Conservation (phyloP, 2,888 invertebrate genomes). For the Synergus itoensis region DNA sequence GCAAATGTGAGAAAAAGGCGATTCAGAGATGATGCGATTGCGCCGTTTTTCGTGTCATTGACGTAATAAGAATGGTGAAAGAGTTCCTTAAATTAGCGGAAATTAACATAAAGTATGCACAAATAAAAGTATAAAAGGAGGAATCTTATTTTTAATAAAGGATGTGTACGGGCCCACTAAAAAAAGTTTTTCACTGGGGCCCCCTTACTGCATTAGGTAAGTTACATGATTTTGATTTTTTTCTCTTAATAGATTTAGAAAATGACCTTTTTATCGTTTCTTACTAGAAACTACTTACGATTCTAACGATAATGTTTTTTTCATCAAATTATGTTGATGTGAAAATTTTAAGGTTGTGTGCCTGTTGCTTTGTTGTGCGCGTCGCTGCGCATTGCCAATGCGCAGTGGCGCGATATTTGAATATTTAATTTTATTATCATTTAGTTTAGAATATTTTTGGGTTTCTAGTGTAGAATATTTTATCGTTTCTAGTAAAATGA, state of each 20-base stretch:
- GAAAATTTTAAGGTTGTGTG: conserved; percentile 14
- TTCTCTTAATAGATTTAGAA: neutral
- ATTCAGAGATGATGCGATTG: neutral
- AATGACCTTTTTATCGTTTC: neutral
- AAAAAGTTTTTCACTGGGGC: conserved; percentile 35
- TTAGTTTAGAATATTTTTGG: neutral
- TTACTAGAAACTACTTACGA: neutral
- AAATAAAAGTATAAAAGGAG: conserved; percentile 17
- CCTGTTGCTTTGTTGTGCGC: neutral
- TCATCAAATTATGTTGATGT: neutral
- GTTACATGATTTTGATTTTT: neutral
- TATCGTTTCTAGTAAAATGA: neutral
- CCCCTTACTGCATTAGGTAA: conserved; percentile 22
- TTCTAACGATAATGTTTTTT: neutral
- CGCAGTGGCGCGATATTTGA: neutral
- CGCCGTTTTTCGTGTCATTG: neutral
- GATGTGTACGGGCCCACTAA: conserved; percentile 33
- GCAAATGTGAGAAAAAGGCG: neutral
- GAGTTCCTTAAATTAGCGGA: neutral
- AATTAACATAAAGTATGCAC: neutral
- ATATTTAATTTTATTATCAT: neutral
- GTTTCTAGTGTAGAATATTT: too few species aligned
- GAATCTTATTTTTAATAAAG: neutral
- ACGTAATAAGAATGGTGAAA: neutral
- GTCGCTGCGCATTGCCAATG: neutral